These are phyloP conservation scores for Liparis tanakae DNA, from an alignment of 2,797 vertebrate species.

Conservation along the genomic window DNA sequence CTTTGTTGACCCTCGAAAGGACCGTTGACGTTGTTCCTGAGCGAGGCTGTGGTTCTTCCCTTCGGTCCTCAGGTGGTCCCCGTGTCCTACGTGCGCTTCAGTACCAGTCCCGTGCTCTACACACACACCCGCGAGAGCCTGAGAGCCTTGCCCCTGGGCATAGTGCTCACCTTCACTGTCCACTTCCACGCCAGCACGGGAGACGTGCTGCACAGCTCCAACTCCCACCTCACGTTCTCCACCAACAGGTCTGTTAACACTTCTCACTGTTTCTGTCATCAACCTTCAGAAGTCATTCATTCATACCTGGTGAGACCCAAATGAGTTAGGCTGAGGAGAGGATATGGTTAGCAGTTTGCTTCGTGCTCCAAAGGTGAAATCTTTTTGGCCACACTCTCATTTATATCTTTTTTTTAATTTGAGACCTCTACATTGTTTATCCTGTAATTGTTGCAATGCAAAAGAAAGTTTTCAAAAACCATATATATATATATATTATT, in stretches of 20 bases:
- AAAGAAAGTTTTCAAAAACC: background rate
- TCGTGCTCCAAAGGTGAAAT: constrained; percentile 27
- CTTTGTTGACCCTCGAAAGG: constrained; percentile 17
- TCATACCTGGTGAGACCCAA: constrained; percentile 1
- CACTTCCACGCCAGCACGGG: constrained; percentile 92
- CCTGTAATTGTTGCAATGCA: background rate
- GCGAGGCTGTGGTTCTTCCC: background rate
- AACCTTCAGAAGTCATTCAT: constrained; percentile 8
- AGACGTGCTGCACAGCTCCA: constrained; percentile 89
- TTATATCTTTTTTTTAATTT: too few relatives aligned
- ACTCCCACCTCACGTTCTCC: constrained; percentile 87
- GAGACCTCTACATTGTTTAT: background rate
- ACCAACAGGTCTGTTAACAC: constrained; percentile 90
- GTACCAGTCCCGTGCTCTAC: constrained; percentile 84
- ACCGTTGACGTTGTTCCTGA: constrained; percentile 10
- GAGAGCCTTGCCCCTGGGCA: constrained; percentile 88
- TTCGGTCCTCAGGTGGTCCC: constrained; percentile 87
- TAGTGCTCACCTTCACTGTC: constrained; percentile 87
- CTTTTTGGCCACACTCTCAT: too few relatives aligned
- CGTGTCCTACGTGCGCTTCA: constrained; percentile 91
- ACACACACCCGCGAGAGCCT: constrained; percentile 78
- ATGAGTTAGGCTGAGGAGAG: constrained; percentile 14
- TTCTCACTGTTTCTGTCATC: background rate
- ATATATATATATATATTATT: too few relatives aligned
- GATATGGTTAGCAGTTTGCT: constrained; percentile 29